Base-by-base conservation (phyloP, 2,888 invertebrate genomes). In the Leistus spinibarbis region DNA sequence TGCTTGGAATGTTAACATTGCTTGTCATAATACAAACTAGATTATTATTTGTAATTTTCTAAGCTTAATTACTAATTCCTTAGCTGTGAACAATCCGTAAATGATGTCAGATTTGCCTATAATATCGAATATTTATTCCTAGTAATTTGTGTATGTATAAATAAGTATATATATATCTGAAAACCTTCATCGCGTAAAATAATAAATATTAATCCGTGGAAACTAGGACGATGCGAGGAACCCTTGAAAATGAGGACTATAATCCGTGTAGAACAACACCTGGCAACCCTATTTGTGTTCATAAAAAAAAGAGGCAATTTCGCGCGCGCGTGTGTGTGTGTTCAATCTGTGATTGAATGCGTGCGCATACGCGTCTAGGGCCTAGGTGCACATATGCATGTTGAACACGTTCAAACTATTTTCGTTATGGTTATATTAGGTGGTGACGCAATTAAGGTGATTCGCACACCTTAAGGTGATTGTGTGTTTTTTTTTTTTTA, bases 361-460 rank as follows among this genome's bases (percentile, higher is more conserved):
- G 79, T 79, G 80, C 79, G 79, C 79, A 77, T 76, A 72, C 70
- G 9, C 22, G 20, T 54, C 20, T 71, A 10, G 69, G 62, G 76
- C 77, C 78, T 78, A 79, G 80, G 79, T 79, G 56, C 54, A 65
- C 70, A 69, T 63, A 22, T n/a, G 20, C 60, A 60, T 60, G 60
- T 60, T 60, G 3, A 60, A 22, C 10, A 60, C 2, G 54, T n/a
- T n/a, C 40, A 40, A 40, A 40, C 40, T 40, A 40, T 40, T 40
- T 40, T 40, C 13, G 40, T 40, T 40, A 40, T 40, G 40, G 40
- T 40, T 40, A 10, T 40, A 40, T 40, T 40, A 40, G 40, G 40
- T 40, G 40, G 40, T 40, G 40, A 40, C 40, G 13, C 13, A 40
- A 40, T 40, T 40, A 40, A 40, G 40, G 40, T 40, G 40, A 13